Evolutionary conservation across 2,888 invertebrate species (phyloP), one percentile per base, ranked within the genome.

Genomic region (Drosophila mayaguana): DNA sequence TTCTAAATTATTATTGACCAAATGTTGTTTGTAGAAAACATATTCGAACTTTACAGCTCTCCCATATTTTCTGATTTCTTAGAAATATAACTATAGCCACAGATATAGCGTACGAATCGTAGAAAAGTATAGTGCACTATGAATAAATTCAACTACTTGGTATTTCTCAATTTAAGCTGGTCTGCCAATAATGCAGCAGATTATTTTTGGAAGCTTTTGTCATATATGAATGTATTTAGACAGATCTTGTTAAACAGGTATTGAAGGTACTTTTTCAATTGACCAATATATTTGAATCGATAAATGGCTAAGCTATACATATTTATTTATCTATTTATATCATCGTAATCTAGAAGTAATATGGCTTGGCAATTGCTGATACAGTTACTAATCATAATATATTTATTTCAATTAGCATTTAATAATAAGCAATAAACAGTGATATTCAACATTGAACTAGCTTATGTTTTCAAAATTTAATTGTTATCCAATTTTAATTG

Each of bases 1-100:
- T 63, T 56, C 55, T 46, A 69, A 72, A 74, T 77, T 16, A 20
- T 48, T 34, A 40, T 54, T 72, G n/a, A 80, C 55, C 72, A 78
- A 81, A 81, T 75, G 62, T 61, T 75, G 62, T 61, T 71, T 63
- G 51, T 55, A 25, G 32, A 42, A 28, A 22, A 48, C 12, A 20
- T 28, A 42, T 51, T 20, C n/a, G n/a, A n/a, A n/a, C n/a, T n/a
- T n/a, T n/a, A n/a, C n/a, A n/a, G n/a, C n/a, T n/a, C n/a, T n/a
- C 12, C 16, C 12, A 40, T 18, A 55, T 45, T 45, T 42, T 22
- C 28, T 45, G 43, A 64, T 64, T 64, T 45, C 8, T 60, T 32
- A 32, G 6, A n/a, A 48, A 34, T 12, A 60, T 25, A 48, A 20
- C 1, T 32, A 43, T 32, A 12, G 7, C 38, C 36, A 36, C 25